A percentile compares a stretch with the other conserved stretches of the same genome.
These are phyloP conservation scores for Gallinago solitaria DNA, from an alignment of 2,797 vertebrate species.

Conservation along the genomic window DNA sequence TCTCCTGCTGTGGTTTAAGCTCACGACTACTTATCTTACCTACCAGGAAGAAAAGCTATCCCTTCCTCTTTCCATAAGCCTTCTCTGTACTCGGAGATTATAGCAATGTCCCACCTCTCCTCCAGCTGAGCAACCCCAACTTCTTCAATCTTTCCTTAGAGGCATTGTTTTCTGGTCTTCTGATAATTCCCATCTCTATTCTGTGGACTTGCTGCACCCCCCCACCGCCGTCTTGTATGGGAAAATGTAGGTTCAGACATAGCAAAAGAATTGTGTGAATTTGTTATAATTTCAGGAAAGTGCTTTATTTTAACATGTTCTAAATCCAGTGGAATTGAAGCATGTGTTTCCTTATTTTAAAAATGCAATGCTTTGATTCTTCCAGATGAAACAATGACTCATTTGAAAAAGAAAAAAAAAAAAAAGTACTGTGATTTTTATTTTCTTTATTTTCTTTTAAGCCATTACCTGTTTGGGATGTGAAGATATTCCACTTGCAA, in stretches of 20 bases:
- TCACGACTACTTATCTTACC: conserved; percentile 33
- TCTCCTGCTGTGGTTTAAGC: conserved; percentile 52
- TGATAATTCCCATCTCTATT: neutral
- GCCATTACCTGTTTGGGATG: neutral
- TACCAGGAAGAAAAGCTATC: conserved; percentile 47
- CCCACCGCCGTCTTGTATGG: too few relatives aligned
- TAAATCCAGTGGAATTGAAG: neutral
- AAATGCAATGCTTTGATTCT: neutral
- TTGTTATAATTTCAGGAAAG: neutral
- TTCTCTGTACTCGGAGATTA: neutral
- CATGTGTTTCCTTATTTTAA: neutral
- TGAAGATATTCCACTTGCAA: neutral
- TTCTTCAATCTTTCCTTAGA: conserved; percentile 24
- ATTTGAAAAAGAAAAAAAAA: neutral
- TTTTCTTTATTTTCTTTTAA: neutral
- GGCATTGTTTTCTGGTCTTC: conserved; percentile 3
- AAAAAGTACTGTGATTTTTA: neutral
- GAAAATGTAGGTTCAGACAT: neutral
- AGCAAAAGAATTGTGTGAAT: neutral
- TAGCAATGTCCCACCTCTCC: neutral
- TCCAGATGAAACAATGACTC: neutral
- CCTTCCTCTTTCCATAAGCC: conserved; percentile 38
- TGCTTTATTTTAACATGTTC: neutral
- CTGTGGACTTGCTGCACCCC: accelerated
- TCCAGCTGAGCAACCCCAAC: conserved; percentile 41